Base-by-base conservation (phyloP, 1,140 invertebrate genomes). In the Conus ventricosus region DNA sequence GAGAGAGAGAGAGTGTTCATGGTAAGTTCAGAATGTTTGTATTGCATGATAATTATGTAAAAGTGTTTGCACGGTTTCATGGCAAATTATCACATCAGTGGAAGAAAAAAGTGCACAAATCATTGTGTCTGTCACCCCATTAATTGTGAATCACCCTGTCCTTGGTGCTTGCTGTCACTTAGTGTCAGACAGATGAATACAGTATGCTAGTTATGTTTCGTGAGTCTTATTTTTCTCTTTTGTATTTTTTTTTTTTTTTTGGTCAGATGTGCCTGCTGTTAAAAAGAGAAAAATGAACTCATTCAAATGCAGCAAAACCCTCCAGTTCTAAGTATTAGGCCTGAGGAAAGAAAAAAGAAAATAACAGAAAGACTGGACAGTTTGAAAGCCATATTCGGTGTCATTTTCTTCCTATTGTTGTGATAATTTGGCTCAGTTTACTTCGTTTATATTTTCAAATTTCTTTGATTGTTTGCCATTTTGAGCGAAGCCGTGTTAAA, bases 221-320 rank as follows among this genome's bases (percentile, higher is more conserved):
- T 27, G 11, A 60, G 20, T 67, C 55, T 71, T 20, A 55, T 39
- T 86, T 17, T 86, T 11, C 51, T 57, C 85, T 78, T 75, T 51
- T 60, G n/a, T 87, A 13, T 53, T 4, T n/a, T 57, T 57, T 8
- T 75, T 39, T 10, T 53, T 4, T n/a, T 57, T 57, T 8, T 75
- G 71, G 51, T 39, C 15, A 27, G 25, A 6, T 84, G 55, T 63
- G 54, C 57, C 27, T 53, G 13, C 25, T 75, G 63, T 85, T 85
- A 39, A 23, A 51, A 75, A 39, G 71, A 15, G 23, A 75, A 53
- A 67, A 39, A 75, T 53, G 27, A 51, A 85, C 17, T 67, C 39
- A 20, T 71, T 71, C 25, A 78, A 75, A 87, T 87, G 71, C 85
- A 87, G 85, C 85, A 87, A 87, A 87, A 87, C 85, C 85, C 85